A percentile compares a stretch with the other conserved stretches of the same genome.
Evolutionary conservation across 1,140 invertebrate species (phyloP).

Genomic region (Bombus fervidus): DNA sequence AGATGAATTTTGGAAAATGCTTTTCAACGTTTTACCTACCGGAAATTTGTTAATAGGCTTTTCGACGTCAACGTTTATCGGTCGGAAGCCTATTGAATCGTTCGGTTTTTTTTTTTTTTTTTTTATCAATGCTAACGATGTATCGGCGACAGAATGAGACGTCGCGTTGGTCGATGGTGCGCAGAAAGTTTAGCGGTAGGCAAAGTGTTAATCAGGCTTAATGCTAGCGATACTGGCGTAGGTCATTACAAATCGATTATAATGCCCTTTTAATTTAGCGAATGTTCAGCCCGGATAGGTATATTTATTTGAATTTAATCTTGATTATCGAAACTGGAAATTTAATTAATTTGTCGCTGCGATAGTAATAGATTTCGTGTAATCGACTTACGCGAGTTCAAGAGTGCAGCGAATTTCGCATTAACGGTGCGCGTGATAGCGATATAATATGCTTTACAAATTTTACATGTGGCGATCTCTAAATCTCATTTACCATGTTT

Average conservation of each 20-base stretch:
- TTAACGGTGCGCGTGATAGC: conserved; percentile 38
- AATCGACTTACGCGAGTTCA: conserved; percentile 12
- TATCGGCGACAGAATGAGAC: too few species aligned
- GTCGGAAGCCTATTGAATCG: too few species aligned
- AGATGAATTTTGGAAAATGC: too few species aligned
- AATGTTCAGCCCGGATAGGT: neutral
- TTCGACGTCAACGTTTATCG: too few species aligned
- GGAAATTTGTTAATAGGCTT: too few species aligned
- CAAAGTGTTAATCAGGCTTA: neutral
- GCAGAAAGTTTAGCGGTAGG: too few species aligned
- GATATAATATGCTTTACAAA: conserved; percentile 3
- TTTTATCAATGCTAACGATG: too few species aligned
- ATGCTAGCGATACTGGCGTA: neutral
- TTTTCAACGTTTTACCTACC: too few species aligned
- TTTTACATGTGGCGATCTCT: neutral
- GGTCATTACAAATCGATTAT: conserved; percentile 8
- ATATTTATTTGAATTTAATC: conserved; percentile 27
- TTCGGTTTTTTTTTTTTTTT: too few species aligned
- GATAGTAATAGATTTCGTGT: conserved; percentile 17
- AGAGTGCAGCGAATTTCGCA: neutral
- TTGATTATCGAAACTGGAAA: conserved; percentile 12
- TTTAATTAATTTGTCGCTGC: conserved; percentile 30
- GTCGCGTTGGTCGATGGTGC: too few species aligned
- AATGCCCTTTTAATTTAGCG: conserved; percentile 23
- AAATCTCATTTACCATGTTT: too few species aligned